These are phyloP conservation scores for Campopleginae sp. DNA, from an alignment of 2,888 invertebrate genomes.

Conservation along the genomic window DNA sequence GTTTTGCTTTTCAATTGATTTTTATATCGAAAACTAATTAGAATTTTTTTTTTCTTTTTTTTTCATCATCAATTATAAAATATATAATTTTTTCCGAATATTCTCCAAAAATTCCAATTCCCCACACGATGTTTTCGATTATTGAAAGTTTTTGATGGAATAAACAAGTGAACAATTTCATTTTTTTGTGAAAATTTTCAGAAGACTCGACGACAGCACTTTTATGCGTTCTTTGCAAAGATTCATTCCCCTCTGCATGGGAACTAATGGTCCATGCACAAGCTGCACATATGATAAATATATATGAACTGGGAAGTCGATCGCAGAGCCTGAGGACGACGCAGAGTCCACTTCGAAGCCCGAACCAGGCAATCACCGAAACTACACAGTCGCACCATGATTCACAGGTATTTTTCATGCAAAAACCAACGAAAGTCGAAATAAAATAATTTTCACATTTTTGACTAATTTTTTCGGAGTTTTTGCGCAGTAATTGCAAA, in stretches of 20 bases:
- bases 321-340: slow-evolving; percentile 78
- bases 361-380: slow-evolving; percentile 77
- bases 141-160: not conserved
- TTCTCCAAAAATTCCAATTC: too few species aligned
- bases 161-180: not conserved
- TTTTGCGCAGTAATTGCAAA: not conserved
- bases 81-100: too few species aligned
- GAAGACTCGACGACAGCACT: slow-evolving; percentile 85
- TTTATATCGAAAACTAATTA: not conserved
- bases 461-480: not conserved
- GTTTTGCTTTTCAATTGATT: not conserved
- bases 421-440: not conserved
- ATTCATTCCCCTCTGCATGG: slow-evolving; percentile 88
- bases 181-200: slow-evolving; percentile 23
- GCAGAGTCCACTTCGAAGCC: slow-evolving; percentile 79
- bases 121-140: not conserved
- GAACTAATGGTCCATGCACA: slow-evolving; percentile 90
- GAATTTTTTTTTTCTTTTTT: not conserved
- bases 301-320: slow-evolving; percentile 87
- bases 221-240: slow-evolving; percentile 88
- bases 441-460: not conserved
- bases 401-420: slow-evolving; percentile 38
- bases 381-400: slow-evolving; percentile 74
- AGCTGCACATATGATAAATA: slow-evolving; percentile 89
- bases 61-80: not conserved